These are phyloP conservation scores for Squalus acanthias DNA, from an alignment of 2,797 vertebrate genomes.

Conservation along the genomic window DNA sequence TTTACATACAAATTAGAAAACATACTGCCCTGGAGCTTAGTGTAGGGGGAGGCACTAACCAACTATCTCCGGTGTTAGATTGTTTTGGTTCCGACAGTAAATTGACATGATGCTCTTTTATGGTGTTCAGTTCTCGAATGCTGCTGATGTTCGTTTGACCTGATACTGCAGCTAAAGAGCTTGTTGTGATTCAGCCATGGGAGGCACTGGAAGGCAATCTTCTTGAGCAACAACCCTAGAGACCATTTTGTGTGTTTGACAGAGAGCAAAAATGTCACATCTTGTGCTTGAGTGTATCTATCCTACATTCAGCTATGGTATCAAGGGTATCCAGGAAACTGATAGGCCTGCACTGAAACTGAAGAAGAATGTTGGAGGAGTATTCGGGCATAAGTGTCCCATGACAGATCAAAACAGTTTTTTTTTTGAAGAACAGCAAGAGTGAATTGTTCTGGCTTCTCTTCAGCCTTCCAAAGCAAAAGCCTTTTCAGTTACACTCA, in stretches of 20 bases:
- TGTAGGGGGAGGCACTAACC: background rate
- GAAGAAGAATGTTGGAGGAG: background rate
- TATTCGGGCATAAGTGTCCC: background rate
- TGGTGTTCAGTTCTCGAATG: background rate
- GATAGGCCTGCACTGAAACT: background rate
- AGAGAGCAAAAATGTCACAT: background rate
- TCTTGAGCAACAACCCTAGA: background rate
- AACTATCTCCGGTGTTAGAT: background rate
- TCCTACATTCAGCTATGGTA: background rate
- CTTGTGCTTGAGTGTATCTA: background rate
- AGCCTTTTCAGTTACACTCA: background rate
- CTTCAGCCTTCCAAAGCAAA: background rate
- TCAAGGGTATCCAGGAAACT: background rate
- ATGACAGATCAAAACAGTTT: background rate
- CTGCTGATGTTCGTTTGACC: background rate
- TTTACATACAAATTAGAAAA: background rate
- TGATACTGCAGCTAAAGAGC: background rate
- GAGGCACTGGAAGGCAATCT: constrained; percentile 11
- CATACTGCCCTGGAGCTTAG: background rate
- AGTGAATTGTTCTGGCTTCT: background rate
- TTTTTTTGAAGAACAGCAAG: background rate
- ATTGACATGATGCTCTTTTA: background rate
- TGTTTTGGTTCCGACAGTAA: background rate
- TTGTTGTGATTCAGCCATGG: background rate
- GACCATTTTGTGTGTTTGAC: background rate